Percentiles rank a stretch among this genome's conserved stretches.
Conservation (phyloP, 2,797 vertebrate species). For the Alcedo atthis region DNA sequence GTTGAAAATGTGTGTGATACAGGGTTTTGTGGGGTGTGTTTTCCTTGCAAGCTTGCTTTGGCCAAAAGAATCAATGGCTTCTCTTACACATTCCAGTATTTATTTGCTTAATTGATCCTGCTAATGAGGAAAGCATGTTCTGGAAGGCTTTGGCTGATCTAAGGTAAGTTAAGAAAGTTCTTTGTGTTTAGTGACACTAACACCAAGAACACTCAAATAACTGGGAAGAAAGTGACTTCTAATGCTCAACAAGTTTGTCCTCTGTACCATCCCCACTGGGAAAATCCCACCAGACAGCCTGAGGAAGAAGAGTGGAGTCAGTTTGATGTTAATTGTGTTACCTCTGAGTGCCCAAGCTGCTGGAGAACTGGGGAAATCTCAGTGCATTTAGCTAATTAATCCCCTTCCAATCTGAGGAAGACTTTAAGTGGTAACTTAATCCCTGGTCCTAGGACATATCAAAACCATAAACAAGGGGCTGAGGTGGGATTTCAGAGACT, state of each 20-base stretch:
- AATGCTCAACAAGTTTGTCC: not conserved
- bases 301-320: not conserved
- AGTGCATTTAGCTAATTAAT: not conserved
- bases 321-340: not conserved
- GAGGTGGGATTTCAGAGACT: not conserved
- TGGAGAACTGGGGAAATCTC: not conserved
- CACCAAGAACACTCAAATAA: not conserved
- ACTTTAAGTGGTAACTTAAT: not conserved
- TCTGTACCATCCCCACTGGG: not conserved
- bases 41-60: not conserved
- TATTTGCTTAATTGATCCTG: not conserved
- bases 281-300: not conserved
- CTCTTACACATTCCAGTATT: not conserved
- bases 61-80: not conserved
- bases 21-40: rapidly evolving
- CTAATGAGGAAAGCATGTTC: not conserved
- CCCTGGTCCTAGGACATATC: not conserved
- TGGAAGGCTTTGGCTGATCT: not conserved
- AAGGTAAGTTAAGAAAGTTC: not conserved
- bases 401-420: not conserved
- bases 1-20: not conserved
- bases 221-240: not conserved
- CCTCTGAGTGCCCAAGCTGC: not conserved
- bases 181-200: not conserved
- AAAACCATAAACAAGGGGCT: not conserved